Evolutionary conservation across 2,797 vertebrate species (phyloP), one percentile per base, ranked within the genome.

Genomic region (Melanotaenia parkinsoni): DNA sequence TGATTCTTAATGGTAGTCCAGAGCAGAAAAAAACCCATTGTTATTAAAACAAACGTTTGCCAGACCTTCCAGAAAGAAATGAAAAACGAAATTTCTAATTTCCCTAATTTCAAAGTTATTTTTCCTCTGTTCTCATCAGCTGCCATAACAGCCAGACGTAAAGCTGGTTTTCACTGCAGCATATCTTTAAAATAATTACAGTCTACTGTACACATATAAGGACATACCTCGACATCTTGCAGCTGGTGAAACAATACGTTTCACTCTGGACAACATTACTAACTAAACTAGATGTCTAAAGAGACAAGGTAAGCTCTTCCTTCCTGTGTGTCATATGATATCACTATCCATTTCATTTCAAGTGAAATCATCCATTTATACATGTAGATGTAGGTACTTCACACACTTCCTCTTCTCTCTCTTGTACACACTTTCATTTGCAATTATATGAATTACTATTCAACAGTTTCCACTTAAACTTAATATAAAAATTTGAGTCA

Each of bases 201-300:
- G 1, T n/a, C 4, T 28, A 40, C 12, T 12, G 2, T 51, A 30
- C 12, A 53, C 58, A 60, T 3, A 1, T 60, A 5, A 54, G 32
- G 5, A 83, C 71, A 62, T 58, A 81, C 67, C 61, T 82, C 5
- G 28, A 26, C 30, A 58, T 72, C 33, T 72, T 47, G 28, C 26
- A 51, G 28, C 56, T 67, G 58, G 28, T 10, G 38, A 10, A 37
- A 26, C 35, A 35, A 56, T 24, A 53, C 40, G 30, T 58, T 35
- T 64, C 20, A 53, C 33, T 32, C 10, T 62, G 43, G 12, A 65
- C 16, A 71, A 50, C 61, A 64, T 9, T 28, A 9, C 32, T 61
- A 74, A 67, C n/a, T 57, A 26, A 1, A 43, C 7, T 14, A 26
- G 18, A 9, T 26, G 11, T 8, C 10, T 35, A 2, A 32, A 61